Conservation (phyloP, 2,797 vertebrate species). For the Cottoperca gobio region DNA sequence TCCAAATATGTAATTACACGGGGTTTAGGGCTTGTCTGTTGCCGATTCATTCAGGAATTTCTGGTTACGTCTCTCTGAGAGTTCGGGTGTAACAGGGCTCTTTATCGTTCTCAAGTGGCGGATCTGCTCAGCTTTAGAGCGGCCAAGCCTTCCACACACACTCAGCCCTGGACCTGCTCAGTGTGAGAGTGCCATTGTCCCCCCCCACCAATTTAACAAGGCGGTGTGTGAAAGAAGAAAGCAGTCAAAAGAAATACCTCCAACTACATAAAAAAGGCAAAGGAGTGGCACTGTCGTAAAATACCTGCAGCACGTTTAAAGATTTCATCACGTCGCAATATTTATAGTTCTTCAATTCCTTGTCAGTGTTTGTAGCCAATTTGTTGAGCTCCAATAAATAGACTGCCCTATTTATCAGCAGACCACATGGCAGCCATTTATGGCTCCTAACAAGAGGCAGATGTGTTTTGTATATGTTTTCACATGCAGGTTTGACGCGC, state of each 20-base stretch:
- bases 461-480: conserved; percentile 88
- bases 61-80: conserved; percentile 83
- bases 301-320: conserved; percentile 86
- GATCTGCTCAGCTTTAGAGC: conserved; percentile 75
- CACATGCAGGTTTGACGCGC: conserved; percentile 85
- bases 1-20: conserved; percentile 91
- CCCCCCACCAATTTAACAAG: conserved; percentile 77
- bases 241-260: conserved; percentile 78
- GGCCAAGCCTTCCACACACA: conserved; percentile 63
- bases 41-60: conserved; percentile 88
- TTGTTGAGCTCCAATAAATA: conserved; percentile 92
- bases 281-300: conserved; percentile 82
- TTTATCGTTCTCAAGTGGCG: conserved; percentile 81
- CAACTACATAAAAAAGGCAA: conserved; percentile 77
- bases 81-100: conserved; percentile 73
- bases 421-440: conserved; percentile 91
- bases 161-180: conserved; percentile 63
- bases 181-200: conserved; percentile 77
- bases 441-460: conserved; percentile 91
- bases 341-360: conserved; percentile 87
- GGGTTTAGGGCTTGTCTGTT: conserved; percentile 88
- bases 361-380: conserved; percentile 90
- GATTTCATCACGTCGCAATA: conserved; percentile 84
- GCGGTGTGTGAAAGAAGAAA: conserved; percentile 79
- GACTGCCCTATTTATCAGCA: conserved; percentile 88